Evolutionary conservation across 2,113 vertebrate species (phyloP).

Genomic region (Psophia crepitans): DNA sequence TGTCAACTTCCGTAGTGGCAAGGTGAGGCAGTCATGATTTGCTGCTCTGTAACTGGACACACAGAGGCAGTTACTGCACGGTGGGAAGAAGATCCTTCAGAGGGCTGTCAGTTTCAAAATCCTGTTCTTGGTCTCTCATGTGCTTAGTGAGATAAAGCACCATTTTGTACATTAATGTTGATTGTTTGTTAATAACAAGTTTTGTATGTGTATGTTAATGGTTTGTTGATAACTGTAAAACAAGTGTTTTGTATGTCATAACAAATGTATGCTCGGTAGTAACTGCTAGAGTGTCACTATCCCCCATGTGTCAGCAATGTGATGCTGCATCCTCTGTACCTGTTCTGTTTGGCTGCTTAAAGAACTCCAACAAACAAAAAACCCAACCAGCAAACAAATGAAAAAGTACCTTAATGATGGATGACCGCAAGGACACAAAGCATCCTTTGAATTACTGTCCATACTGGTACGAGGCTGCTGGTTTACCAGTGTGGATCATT

Average conservation of each 20-base stretch:
- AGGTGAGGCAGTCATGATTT: neutral
- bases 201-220: neutral
- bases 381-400: neutral
- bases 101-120: neutral
- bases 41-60: neutral
- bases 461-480: neutral
- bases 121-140: fast-evolving
- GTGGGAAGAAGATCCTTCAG: neutral
- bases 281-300: neutral
- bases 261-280: neutral
- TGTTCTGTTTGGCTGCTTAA: neutral
- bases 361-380: neutral
- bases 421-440: neutral
- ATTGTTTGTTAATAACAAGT: neutral
- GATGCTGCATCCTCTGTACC: neutral
- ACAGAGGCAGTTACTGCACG: neutral
- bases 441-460: neutral
- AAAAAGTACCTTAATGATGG: neutral
- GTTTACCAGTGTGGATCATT: neutral
- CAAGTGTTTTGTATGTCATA: neutral
- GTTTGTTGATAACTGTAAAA: neutral
- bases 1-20: neutral
- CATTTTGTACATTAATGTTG: neutral
- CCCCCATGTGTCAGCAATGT: neutral
- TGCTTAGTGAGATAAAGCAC: neutral